phyloP scores from a whole-genome alignment of 2,797 vertebrate genomes.

The Galagoides demidoff region DNA sequence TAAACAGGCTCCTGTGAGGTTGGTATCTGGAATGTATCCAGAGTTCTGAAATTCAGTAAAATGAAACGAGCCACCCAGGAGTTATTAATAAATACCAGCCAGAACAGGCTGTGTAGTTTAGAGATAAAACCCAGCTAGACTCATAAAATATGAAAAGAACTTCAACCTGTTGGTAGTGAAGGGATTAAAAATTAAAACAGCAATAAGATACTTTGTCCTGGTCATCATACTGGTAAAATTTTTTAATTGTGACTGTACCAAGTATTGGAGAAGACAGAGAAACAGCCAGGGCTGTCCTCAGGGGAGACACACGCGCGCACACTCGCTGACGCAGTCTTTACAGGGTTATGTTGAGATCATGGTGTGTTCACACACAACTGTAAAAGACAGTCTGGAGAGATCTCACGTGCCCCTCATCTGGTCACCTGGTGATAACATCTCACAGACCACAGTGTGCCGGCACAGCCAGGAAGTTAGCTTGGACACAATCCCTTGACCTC shows the following conservation, averaged over 20 bases:
- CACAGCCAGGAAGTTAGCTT: background rate
- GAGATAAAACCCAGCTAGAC: background rate
- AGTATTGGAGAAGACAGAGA: background rate
- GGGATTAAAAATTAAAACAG: background rate
- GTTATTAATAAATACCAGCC: background rate
- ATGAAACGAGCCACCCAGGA: background rate
- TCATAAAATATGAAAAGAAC: no score
- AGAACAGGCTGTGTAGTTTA: background rate
- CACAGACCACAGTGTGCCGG: no score
- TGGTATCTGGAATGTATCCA: background rate
- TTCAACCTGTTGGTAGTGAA: background rate
- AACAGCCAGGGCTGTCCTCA: rapidly evolving
- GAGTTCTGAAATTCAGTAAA: background rate
- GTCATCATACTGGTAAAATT: background rate
- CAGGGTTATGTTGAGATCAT: background rate
- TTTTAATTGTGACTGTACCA: background rate
- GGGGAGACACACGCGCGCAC: background rate
- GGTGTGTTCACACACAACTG: background rate
- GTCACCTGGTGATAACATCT: background rate
- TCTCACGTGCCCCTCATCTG: background rate
- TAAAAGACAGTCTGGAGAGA: background rate
- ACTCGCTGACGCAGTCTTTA: background rate
- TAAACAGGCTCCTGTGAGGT: background rate
- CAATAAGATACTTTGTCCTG: background rate
- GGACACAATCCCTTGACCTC: background rate